Evolutionary conservation across 2,113 vertebrate genomes (phyloP), one percentile per base, ranked within the genome.

Genomic region (Sceloporus undulatus): DNA sequence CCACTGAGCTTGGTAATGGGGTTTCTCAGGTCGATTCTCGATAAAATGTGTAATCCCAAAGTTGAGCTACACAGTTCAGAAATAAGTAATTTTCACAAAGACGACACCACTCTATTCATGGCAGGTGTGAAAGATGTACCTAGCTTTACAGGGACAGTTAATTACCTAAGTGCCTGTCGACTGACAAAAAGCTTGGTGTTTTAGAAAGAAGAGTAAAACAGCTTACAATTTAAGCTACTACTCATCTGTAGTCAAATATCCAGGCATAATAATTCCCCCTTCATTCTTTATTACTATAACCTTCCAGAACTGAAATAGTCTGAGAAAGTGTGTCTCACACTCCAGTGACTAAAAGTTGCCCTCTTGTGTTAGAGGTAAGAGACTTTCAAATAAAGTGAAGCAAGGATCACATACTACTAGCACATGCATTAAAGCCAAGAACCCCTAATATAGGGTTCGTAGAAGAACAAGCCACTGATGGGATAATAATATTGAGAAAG

Each of bases 191-290:
- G 40, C 38, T 52, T 29, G 40, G 27, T 19, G 42, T 27, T 71
- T 71, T 29, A 27, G 27, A 66, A 70, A 48, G 8, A 48, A 48
- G 23, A 68, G 71, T 73, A 73, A 74, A n/a, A 42, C 38, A 76
- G 18, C 34, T 82, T 82, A 82, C 62, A 70, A 25, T 82, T 82
- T 68, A 70, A 82, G 40, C 38, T 71, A 71, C 18, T 70, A 27
- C 9, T 52, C 1, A 19, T 18, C 27, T 11, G 29, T 71, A 29
- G 18, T 48, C n/a, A 71, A 25, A 71, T 71, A 25, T 71, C 40
- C 19, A 75, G 38, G 75, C 8, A 42, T 76, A 76, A 48, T 42
- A 25, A 42, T 76, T 42, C 40, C 19, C 29, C 54, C 52, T 29
- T 78, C 42, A 78, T 78, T 52, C 19, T 48, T 38, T 56, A 74